Evolutionary conservation across 2,888 invertebrate species (phyloP), one percentile per base, ranked within the genome.

Genomic region (Hydrotaea cyrtoneurina): DNA sequence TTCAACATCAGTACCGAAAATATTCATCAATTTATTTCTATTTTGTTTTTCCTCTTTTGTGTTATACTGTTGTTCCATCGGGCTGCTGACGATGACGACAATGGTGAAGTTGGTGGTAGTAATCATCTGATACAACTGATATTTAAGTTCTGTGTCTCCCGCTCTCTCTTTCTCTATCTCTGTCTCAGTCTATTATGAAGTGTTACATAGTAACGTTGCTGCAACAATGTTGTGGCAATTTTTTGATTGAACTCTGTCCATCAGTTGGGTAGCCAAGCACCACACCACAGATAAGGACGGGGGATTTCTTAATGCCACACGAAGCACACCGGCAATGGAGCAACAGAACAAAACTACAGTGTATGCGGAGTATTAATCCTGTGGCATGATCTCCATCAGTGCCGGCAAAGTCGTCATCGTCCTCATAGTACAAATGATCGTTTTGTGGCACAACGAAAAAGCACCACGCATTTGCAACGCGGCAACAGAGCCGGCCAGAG

Each of bases 191-290:
- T 17, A 43, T 39, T 66, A 3, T 23, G n/a, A 46, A 69, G 69
- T 69, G 69, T 69, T 69, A 46, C 69, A 69, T 43, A 46, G 69
- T 21, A 46, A 46, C 23, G 46, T 76, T 76, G 81, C 21, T 21
- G 79, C 85, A 82, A 85, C 85, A 79, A 62, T 77, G 85, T 85
- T 85, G 79, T 69, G n/a, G 74, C 73, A 64, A 46, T 71, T 62
- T 83, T 85, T 85, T 82, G 82, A 82, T 85, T 85, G 79, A 79
- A 85, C 82, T 69, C 62, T 77, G 81, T 85, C 79, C 82, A 74
- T 85, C 82, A 82, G 62, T n/a, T n/a, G n/a, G n/a, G n/a, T n/a
- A n/a, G 50, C 50, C 43, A 13, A 11, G 43, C 43, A 50, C 43
- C 10, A 43, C 43, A n/a, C 50, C 50, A 43, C n/a, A 43, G 50